phyloP scores from a whole-genome alignment of 2,888 invertebrate species.

The Acanthopleura granulata region DNA sequence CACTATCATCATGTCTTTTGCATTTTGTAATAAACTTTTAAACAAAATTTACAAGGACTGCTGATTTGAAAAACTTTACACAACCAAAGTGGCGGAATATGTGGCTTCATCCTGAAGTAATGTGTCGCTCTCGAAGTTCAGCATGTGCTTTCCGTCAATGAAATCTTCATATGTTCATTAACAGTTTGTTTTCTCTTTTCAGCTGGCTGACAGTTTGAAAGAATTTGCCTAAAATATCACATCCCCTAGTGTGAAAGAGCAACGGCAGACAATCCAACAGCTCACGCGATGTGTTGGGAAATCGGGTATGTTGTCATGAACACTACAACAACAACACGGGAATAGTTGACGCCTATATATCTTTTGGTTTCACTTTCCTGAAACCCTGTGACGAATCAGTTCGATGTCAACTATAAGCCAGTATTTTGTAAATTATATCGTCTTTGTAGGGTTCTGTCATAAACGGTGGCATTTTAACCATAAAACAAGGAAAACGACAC shows the following conservation, averaged over 20 bases:
- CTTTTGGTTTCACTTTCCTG: no score
- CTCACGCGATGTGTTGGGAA: slow-evolving; percentile 48
- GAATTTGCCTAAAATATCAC: slow-evolving; percentile 57
- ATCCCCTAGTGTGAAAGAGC: slow-evolving; percentile 55
- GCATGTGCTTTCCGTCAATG: slow-evolving; percentile 9
- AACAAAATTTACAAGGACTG: no score
- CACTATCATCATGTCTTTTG: no score
- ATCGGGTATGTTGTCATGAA: slow-evolving; percentile 45
- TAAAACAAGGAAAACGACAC: no score
- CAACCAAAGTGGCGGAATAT: slow-evolving; percentile 60
- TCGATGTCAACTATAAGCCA: no score
- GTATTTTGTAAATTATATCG: no score
- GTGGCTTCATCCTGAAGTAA: slow-evolving; percentile 46
- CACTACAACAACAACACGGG: background rate
- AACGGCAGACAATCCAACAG: slow-evolving; percentile 46
- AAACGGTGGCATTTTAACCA: no score
- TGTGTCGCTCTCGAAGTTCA: slow-evolving; percentile 14
- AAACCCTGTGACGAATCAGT: no score
- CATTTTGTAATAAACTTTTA: no score
- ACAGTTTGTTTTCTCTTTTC: slow-evolving; percentile 25
- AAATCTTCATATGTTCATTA: background rate
- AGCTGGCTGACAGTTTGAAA: slow-evolving; percentile 58
- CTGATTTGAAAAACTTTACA: slow-evolving; percentile 39
- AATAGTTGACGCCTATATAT: no score
- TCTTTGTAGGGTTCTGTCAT: no score